Evolutionary conservation across 2,797 vertebrate species (phyloP), one percentile per base, ranked within the genome.

Genomic region (Esox masquinongy): DNA sequence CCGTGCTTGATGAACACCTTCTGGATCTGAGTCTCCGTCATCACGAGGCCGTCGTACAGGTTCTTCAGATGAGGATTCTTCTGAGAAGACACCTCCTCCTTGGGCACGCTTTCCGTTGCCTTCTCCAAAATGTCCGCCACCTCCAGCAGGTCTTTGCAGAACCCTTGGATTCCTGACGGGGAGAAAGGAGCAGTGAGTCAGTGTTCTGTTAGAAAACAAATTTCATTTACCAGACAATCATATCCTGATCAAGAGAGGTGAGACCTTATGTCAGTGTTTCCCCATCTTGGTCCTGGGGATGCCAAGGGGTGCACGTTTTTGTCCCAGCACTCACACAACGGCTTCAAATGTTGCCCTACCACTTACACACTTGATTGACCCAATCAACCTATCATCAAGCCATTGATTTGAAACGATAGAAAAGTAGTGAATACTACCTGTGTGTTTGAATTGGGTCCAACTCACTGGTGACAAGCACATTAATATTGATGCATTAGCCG

Each of bases 101-200:
- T 94, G 0, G 98, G 98, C 69, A 99, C 96, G 0, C 97, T 96
- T 89, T 97, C 93, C 0, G 95, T 99, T 34, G 98, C 98, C 90
- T 98, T 99, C 88, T 99, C 97, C 90, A 99, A 74, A 82, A 99
- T 94, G 89, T 99, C 98, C 0, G 98, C 97, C 63, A 99, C 98
- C 88, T 99, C 98, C 75, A 99, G 85, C 76, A 99, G 92, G 89
- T 99, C 97, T 89, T 99, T 99, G 83, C 98, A 99, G 92, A 99
- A 97, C 71, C 95, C 94, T 81, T 99, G 98, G 87, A 99, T 98
- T 73, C 97, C 98, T 99, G 75, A 7, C 5, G 11, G 49, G 51
- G 2, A 29, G 43, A 51, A 3, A 15, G 26, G 14, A 31, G 12
- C n/a, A 4, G 47, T 19, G 9, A 61, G 22, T 61, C 19, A 26